A percentile compares a stretch with the other conserved stretches of the same genome.
Evolutionary conservation across 2,797 vertebrate species (phyloP).

Genomic region (Buceros bicornis): DNA sequence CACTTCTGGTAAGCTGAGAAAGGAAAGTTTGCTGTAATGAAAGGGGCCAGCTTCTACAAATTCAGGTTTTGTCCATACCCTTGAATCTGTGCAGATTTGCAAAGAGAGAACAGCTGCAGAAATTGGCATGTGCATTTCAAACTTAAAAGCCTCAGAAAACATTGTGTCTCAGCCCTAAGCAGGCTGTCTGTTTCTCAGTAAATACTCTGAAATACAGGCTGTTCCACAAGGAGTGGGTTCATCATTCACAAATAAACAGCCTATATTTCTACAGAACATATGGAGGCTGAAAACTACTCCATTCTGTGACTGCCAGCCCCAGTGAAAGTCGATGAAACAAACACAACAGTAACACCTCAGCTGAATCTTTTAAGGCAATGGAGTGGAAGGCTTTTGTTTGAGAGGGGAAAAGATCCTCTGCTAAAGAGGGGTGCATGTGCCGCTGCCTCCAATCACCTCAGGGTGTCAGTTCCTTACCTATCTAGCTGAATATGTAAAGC

Average conservation of each 20-base stretch:
- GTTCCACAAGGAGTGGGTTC: not conserved
- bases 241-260: not conserved
- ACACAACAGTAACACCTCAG: not conserved
- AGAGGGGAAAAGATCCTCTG: not conserved
- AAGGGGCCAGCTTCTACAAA: not conserved
- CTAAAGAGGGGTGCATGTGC: not conserved
- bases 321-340: not conserved
- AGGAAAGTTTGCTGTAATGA: slow-evolving; percentile 50
- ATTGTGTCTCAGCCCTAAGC: slow-evolving; percentile 10
- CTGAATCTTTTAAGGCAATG: not conserved
- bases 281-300: not conserved
- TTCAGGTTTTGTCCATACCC: not conserved
- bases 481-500: slow-evolving; percentile 96
- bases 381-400: not conserved
- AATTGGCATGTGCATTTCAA: not conserved
- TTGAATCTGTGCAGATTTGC: slow-evolving; percentile 8
- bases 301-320: not conserved
- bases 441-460: not conserved
- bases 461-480: slow-evolving; percentile 82
- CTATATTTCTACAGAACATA: not conserved
- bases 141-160: slow-evolving; percentile 12
- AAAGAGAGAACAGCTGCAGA: slow-evolving; percentile 46
- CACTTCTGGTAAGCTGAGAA: slow-evolving; percentile 93
- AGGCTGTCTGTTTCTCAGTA: slow-evolving; percentile 33
- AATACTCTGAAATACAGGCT: slow-evolving; percentile 47